phyloP scores from a whole-genome alignment of 2,113 vertebrate species.

The Calidris pugnax region DNA sequence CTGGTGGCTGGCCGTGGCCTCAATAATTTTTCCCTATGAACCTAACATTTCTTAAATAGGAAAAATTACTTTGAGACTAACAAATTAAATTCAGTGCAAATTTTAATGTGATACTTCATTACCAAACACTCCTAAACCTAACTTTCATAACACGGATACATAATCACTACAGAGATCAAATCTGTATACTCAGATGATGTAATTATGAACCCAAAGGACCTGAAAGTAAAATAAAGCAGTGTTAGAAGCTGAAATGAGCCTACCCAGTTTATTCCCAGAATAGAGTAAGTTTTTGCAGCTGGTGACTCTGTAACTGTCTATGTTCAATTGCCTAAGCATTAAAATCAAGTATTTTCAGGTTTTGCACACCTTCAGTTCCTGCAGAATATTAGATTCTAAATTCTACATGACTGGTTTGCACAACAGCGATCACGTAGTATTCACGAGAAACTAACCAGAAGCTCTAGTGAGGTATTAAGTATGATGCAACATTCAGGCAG shows the following conservation, averaged over 20 bases:
- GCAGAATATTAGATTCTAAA: not conserved
- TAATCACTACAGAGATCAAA: not conserved
- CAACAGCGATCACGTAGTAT: accelerated
- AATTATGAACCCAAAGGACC: not conserved
- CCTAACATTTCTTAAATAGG: not conserved
- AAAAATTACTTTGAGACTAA: not conserved
- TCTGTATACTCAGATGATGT: not conserved
- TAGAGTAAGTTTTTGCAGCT: not conserved
- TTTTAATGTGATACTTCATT: not conserved
- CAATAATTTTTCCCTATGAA: not conserved
- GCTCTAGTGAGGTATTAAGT: not conserved
- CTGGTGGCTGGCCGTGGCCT: not conserved
- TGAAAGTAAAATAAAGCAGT: not conserved
- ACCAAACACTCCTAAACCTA: not conserved
- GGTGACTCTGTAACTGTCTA: not conserved
- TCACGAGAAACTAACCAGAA: not conserved
- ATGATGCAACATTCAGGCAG: not conserved
- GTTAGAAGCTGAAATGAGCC: not conserved
- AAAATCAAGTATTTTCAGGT: not conserved
- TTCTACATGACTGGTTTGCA: not conserved
- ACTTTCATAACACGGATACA: not conserved
- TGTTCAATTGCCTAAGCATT: not conserved
- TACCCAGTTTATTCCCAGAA: not conserved
- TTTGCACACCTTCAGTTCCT: not conserved
- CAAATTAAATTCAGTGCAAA: not conserved